phyloP scores from a whole-genome alignment of 1,140 invertebrate genomes.

The Drosophila insularis region DNA sequence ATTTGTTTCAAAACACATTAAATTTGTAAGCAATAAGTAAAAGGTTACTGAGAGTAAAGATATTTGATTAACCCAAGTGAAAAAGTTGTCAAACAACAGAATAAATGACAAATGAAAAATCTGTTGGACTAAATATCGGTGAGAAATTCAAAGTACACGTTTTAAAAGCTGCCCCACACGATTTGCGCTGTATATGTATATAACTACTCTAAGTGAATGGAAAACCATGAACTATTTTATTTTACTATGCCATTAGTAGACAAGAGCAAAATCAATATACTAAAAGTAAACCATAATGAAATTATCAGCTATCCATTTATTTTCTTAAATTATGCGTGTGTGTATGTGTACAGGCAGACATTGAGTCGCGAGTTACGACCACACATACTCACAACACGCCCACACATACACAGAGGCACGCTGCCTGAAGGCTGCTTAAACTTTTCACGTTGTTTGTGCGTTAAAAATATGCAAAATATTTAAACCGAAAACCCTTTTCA shows the following conservation, averaged over 20 bases:
- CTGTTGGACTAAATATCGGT: too few species aligned
- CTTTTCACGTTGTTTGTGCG: conserved; percentile 57
- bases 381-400: not conserved
- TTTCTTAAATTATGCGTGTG: not conserved
- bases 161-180: too few species aligned
- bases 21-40: too few species aligned
- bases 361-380: conserved; percentile 16
- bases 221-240: conserved; percentile 12
- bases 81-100: too few species aligned
- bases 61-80: too few species aligned
- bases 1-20: too few species aligned
- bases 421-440: conserved; percentile 23
- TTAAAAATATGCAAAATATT: conserved; percentile 79
- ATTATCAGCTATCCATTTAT: conserved; percentile 65
- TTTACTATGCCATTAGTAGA: conserved; percentile 32
- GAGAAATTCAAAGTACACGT: too few species aligned
- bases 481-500: conserved; percentile 72
- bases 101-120: too few species aligned
- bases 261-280: conserved; percentile 65
- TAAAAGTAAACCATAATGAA: conserved; percentile 59
- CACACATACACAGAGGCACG: conserved; percentile 11
- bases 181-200: not conserved
- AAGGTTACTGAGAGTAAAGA: too few species aligned
- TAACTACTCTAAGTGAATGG: conserved; percentile 13
- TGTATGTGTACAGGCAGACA: conserved; percentile 4